Evolutionary conservation across 1,140 invertebrate genomes (phyloP).

Genomic region (Caenorhabditis brenneri): DNA sequence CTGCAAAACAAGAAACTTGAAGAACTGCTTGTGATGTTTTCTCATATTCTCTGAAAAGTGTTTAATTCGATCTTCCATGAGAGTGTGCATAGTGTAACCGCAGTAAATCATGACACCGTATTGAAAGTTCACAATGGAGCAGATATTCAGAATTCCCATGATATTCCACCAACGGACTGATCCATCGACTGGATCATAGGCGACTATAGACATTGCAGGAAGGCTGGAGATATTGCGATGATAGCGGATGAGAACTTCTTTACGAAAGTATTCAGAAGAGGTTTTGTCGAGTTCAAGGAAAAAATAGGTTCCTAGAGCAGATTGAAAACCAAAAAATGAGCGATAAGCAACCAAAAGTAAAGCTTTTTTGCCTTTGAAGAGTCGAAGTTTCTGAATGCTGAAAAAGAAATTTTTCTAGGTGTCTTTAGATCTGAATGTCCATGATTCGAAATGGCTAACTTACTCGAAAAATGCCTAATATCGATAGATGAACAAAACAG

Average conservation of each 20-base stretch:
- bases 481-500: neutral
- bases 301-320: neutral
- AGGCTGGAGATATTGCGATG: neutral
- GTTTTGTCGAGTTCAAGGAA: neutral
- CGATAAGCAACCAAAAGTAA: neutral
- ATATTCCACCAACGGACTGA: neutral
- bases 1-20: neutral
- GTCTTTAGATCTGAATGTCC: neutral
- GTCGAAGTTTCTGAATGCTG: neutral
- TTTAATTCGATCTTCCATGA: neutral
- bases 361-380: neutral
- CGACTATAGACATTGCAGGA: neutral
- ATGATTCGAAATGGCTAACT: no score
- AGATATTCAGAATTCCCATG: neutral
- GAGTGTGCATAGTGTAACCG: neutral
- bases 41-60: neutral
- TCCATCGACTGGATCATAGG: neutral
- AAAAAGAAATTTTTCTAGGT: neutral
- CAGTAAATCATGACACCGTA: constrained; percentile 6
- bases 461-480: constrained; percentile 3
- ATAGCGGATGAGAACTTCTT: neutral
- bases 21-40: constrained; percentile 3
- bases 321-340: neutral
- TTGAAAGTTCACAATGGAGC: neutral
- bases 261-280: neutral